Conservation (phyloP, 2,888 invertebrate species). For the Apotomis turbidana region DNA sequence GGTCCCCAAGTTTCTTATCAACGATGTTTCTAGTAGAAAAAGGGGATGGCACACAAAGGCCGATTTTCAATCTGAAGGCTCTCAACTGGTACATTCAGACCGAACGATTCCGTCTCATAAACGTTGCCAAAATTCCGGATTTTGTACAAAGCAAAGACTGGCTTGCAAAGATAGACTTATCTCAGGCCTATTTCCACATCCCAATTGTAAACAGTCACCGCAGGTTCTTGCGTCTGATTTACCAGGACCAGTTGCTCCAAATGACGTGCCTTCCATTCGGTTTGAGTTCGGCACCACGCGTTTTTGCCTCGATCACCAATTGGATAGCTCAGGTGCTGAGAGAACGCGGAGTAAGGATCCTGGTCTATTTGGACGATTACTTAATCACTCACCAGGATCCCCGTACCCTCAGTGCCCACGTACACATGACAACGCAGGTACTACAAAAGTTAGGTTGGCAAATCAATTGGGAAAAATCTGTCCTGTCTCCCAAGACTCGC, state of each 20-base stretch:
- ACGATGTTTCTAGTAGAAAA: background rate
- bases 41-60: background rate
- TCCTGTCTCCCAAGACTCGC: background rate
- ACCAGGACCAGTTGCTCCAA: background rate
- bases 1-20: background rate
- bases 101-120: background rate
- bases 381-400: background rate
- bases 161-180: conserved; percentile 31
- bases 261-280: background rate
- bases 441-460: background rate
- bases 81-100: background rate
- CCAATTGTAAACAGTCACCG: conserved; percentile 1
- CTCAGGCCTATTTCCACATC: conserved; percentile 28
- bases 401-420: background rate
- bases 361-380: background rate
- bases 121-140: conserved; percentile 6
- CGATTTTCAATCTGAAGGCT: background rate
- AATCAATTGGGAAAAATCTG: background rate
- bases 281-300: background rate
- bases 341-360: conserved; percentile 1
- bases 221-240: background rate
- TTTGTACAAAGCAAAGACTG: conserved; percentile 43
- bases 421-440: background rate
- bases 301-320: background rate
- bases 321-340: conserved; percentile 12